Evolutionary conservation across 2,113 vertebrate species (phyloP).

Genomic region (Turnix velox): DNA sequence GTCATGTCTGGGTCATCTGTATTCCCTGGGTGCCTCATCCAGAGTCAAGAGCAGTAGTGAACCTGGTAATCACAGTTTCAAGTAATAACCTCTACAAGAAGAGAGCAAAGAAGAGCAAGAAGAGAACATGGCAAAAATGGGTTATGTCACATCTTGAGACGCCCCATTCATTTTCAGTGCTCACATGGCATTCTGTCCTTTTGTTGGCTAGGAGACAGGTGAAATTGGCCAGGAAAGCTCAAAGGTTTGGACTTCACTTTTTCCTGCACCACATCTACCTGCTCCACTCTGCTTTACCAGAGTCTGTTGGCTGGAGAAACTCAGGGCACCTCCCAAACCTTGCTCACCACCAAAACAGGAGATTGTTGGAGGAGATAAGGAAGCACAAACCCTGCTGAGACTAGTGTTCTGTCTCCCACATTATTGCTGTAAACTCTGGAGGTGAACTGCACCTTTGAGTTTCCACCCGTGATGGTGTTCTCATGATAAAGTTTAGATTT

Average conservation of each 20-base stretch:
- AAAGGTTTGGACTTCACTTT: neutral
- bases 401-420: neutral
- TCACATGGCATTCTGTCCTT: neutral
- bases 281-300: fast-evolving
- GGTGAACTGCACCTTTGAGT: neutral
- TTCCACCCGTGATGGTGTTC: neutral
- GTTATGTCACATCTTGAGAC: neutral
- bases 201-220: neutral
- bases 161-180: neutral
- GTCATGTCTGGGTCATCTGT: neutral
- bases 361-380: neutral
- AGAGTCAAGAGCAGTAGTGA: neutral
- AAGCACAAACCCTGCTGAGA: neutral
- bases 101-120: no score
- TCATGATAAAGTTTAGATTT: neutral
- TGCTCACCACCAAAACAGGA: neutral
- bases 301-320: neutral
- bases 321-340: neutral
- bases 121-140: no score
- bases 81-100: neutral
- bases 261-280: neutral
- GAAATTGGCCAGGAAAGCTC: neutral
- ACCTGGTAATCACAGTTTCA: neutral
- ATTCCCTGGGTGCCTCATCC: neutral
- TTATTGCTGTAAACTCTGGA: neutral